These are phyloP conservation scores for Nycticryphes semicollaris DNA, from an alignment of 2,113 vertebrate genomes.

Conservation along the genomic window DNA sequence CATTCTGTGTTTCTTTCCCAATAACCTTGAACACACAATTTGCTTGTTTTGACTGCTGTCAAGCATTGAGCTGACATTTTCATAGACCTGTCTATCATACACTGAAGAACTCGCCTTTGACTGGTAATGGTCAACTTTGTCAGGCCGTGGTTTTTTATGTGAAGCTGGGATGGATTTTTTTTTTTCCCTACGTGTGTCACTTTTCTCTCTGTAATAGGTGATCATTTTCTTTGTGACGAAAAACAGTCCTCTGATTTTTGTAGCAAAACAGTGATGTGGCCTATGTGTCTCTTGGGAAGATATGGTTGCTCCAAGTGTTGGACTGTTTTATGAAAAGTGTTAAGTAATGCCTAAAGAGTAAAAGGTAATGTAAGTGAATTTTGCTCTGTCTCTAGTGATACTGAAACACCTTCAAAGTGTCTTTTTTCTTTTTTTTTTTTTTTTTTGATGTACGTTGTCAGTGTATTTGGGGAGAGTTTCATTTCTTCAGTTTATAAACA, in stretches of 20 bases:
- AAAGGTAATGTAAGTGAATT: conserved; percentile 54
- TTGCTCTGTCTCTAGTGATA: conserved; percentile 8
- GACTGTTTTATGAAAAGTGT: conserved; percentile 35
- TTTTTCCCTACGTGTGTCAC: background rate
- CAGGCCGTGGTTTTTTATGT: background rate
- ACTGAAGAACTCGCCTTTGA: background rate
- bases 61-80: background rate
- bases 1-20: background rate
- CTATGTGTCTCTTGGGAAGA: conserved; percentile 22
- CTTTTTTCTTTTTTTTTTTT: background rate
- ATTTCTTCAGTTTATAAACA: conserved; percentile 58
- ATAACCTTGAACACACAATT: background rate
- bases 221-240: conserved; percentile 46
- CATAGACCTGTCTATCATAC: background rate
- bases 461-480: background rate
- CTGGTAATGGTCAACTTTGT: background rate
- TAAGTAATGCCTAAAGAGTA: conserved; percentile 42
- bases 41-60: background rate
- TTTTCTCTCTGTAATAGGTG: conserved; percentile 53
- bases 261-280: conserved; percentile 38
- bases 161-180: conserved; percentile 8
- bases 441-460: background rate
- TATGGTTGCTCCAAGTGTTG: background rate
- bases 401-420: background rate
- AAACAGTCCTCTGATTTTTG: conserved; percentile 31